Evolutionary conservation across 2,888 invertebrate genomes (phyloP).

Genomic region (Leptopilina drosophilae): DNA sequence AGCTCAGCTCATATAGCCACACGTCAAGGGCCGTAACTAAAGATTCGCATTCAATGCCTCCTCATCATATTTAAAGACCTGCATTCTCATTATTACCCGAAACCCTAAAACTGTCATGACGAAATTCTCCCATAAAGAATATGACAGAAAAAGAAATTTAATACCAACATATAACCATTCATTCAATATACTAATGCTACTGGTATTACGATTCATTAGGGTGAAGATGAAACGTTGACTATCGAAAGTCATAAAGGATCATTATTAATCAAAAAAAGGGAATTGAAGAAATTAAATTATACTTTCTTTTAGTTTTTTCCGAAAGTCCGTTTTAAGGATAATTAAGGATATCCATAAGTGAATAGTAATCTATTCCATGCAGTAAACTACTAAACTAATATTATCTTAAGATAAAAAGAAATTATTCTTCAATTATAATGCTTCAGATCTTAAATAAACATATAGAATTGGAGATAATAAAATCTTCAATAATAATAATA

Average conservation of each 20-base stretch:
- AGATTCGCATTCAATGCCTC: slow-evolving; percentile 17
- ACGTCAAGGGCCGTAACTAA: slow-evolving; percentile 29
- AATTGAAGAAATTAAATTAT: too few species aligned
- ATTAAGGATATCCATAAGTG: too few species aligned
- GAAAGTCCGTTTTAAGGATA: too few species aligned
- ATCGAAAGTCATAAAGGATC: not conserved
- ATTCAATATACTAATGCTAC: slow-evolving; percentile 5
- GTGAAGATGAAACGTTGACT: not conserved
- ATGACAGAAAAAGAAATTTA: slow-evolving; percentile 5
- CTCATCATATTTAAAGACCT: slow-evolving; percentile 20
- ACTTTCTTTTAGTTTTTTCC: not conserved
- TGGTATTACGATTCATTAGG: slow-evolving; percentile 11
- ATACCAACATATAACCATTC: slow-evolving; percentile 1
- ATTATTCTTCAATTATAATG: too few species aligned
- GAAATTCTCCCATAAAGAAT: not conserved
- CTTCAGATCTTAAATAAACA: too few species aligned
- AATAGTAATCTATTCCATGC: too few species aligned
- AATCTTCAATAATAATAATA: too few species aligned
- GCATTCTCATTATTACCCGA: slow-evolving; percentile 15
- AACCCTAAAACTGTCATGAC: not conserved
- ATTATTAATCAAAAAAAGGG: not conserved
- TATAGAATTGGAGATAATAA: too few species aligned
- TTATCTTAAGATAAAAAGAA: too few species aligned
- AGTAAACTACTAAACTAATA: too few species aligned
- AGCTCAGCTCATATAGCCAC: slow-evolving; percentile 5